A percentile compares a stretch with the other conserved stretches of the same genome.
phyloP scores from a whole-genome alignment of 2,113 vertebrate genomes.

The Phylloscopus trochiloides region DNA sequence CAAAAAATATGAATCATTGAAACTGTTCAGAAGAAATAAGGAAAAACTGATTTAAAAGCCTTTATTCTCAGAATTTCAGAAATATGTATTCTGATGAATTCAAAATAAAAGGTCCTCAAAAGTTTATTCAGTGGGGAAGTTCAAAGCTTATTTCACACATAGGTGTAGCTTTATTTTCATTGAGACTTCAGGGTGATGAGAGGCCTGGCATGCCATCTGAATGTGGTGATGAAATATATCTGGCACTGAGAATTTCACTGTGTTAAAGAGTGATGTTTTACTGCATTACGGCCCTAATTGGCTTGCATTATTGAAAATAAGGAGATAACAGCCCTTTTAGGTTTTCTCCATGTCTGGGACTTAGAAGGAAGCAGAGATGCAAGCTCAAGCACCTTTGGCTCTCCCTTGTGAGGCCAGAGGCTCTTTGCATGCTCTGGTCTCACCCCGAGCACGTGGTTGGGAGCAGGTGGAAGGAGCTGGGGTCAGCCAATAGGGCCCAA shows the following conservation, averaged over 20 bases:
- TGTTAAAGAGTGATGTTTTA: background rate
- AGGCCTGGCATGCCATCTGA: background rate
- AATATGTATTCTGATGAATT: background rate
- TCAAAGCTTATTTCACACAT: background rate
- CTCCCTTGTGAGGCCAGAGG: background rate
- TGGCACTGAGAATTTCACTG: background rate
- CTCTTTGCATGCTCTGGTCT: background rate
- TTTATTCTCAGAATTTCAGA: background rate
- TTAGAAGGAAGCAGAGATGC: background rate
- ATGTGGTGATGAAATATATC: background rate
- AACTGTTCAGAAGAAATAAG: background rate
- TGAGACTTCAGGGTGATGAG: background rate
- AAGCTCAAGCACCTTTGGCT: background rate
- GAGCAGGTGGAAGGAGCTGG: background rate
- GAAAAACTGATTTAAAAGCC: background rate
- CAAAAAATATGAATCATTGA: background rate
- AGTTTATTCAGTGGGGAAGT: background rate
- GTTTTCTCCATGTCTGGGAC: background rate
- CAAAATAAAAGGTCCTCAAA: background rate
- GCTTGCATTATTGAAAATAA: background rate
- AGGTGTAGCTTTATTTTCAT: background rate
- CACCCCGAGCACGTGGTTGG: fast-evolving
- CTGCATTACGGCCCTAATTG: background rate
- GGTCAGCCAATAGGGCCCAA: background rate
- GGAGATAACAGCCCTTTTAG: background rate